A percentile compares a stretch with the other conserved stretches of the same genome.
phyloP scores from a whole-genome alignment of 2,888 invertebrate genomes.

The Sarcophaga carnaria region DNA sequence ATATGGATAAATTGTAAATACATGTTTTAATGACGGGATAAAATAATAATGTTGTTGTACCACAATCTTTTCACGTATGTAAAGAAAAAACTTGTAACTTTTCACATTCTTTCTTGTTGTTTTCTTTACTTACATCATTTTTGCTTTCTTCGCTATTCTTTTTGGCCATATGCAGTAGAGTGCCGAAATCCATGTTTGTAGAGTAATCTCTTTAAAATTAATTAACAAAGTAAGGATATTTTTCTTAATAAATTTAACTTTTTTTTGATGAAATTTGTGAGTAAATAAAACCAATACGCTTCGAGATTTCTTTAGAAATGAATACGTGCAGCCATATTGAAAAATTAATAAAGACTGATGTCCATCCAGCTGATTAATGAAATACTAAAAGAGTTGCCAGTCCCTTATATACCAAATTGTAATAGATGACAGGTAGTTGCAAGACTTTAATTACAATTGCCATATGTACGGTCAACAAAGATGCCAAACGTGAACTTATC shows the following conservation, averaged over 20 bases:
- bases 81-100: not conserved
- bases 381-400: conserved; percentile 9
- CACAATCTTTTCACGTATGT: not conserved
- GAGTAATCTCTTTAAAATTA: conserved; percentile 3
- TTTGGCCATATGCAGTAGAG: conserved; percentile 85
- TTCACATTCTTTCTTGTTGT: not conserved
- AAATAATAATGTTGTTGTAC: conserved; percentile 26
- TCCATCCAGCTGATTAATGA: conserved; percentile 37
- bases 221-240: conserved; percentile 16
- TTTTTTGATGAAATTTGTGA: conserved; percentile 10
- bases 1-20: conserved; percentile 24
- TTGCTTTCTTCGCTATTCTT: conserved; percentile 83
- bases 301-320: conserved; percentile 34
- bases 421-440: not conserved
- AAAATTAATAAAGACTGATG: conserved; percentile 57
- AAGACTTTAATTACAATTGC: not conserved
- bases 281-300: conserved; percentile 45
- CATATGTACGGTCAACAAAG: not conserved
- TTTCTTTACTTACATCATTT: conserved; percentile 77
- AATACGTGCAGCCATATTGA: conserved; percentile 63
- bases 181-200: conserved; percentile 84
- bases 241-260: not conserved
- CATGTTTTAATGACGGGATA: not conserved
- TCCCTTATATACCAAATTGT: not conserved
- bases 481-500: not conserved